phyloP scores from a whole-genome alignment of 92 coral and sea anemone species.

The Porites rus region DNA sequence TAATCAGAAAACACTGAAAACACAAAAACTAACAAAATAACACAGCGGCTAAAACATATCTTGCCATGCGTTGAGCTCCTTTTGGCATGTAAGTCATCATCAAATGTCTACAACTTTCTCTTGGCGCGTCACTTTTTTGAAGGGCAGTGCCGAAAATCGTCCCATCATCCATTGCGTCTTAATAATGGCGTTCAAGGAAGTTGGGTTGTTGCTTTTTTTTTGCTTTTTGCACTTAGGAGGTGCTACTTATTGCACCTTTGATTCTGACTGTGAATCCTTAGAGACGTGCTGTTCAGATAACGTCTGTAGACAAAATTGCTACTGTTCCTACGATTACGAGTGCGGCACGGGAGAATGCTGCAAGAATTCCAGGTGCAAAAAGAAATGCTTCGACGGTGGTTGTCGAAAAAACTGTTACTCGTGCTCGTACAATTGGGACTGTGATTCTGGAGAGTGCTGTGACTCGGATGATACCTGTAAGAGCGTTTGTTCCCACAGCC shows the following conservation, averaged over 20 bases:
- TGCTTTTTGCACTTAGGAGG: slow-evolving; percentile 3
- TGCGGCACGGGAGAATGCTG: slow-evolving; percentile 30
- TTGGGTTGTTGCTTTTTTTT: too few species aligned
- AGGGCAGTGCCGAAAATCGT: too few species aligned
- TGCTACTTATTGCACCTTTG: not conserved
- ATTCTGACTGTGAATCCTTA: not conserved
- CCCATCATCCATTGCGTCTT: too few species aligned
- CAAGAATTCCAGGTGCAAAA: not conserved
- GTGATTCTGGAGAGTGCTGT: not conserved
- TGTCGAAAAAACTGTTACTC: not conserved
- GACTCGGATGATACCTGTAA: not conserved
- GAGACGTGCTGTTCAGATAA: slow-evolving; percentile 17
- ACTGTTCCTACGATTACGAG: not conserved
- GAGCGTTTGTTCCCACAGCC: too few species aligned
- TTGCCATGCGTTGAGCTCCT: slow-evolving; percentile 20
- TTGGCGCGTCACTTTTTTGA: too few species aligned
- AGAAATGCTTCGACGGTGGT: not conserved
- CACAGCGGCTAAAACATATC: not conserved
- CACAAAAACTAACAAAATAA: too few species aligned
- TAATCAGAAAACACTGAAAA: too few species aligned
- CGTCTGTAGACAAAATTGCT: not conserved
- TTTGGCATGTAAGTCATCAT: not conserved
- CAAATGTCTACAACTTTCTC: not conserved
- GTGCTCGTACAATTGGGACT: not conserved
- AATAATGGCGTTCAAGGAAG: not conserved